These are phyloP conservation scores for Liasis olivaceus DNA, from an alignment of 2,797 vertebrate genomes.

Conservation along the genomic window DNA sequence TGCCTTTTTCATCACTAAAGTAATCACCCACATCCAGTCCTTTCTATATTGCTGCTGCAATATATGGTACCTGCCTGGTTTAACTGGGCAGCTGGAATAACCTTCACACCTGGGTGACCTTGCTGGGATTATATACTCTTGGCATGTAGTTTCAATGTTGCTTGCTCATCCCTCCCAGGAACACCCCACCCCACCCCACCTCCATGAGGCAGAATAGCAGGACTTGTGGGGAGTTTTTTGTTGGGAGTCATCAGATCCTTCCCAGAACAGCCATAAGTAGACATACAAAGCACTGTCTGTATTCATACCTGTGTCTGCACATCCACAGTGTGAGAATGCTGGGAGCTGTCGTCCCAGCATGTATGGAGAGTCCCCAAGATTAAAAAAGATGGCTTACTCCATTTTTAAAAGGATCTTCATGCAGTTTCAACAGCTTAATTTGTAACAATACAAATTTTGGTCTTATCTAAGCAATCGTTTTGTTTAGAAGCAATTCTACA, in stretches of 20 bases:
- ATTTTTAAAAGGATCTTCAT: background rate
- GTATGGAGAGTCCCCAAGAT: background rate
- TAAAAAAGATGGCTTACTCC: background rate
- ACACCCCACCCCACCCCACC: background rate
- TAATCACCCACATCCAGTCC: background rate
- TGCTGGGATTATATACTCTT: background rate
- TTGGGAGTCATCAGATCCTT: background rate
- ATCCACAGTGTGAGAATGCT: background rate
- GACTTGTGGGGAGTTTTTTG: background rate
- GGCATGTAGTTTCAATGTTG: background rate
- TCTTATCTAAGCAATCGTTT: background rate
- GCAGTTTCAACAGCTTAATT: background rate
- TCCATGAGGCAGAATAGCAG: background rate
- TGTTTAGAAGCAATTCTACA: background rate
- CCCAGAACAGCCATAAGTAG: background rate
- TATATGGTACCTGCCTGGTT: background rate
- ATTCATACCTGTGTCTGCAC: background rate
- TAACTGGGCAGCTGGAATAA: background rate
- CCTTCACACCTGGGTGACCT: background rate
- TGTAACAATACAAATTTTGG: background rate
- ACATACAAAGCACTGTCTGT: background rate
- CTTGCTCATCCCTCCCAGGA: background rate
- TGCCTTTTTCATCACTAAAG: background rate
- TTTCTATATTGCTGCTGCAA: background rate
- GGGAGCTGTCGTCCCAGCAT: background rate